These are phyloP conservation scores for Cylas formicarius DNA, from an alignment of 1,140 invertebrate species.

Conservation along the genomic window DNA sequence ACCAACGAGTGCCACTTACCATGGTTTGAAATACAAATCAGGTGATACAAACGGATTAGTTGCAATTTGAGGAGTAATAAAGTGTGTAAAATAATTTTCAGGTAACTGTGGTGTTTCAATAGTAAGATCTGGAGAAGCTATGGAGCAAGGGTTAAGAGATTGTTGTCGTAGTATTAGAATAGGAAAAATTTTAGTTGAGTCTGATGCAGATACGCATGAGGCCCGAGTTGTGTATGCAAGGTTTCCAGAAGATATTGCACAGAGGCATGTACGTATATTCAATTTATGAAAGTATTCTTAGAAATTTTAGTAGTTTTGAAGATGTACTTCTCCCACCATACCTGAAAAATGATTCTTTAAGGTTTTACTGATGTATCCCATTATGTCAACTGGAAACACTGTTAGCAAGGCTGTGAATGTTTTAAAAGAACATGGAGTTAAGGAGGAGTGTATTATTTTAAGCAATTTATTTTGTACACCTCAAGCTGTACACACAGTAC, in stretches of 20 bases:
- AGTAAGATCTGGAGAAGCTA: conserved; percentile 91
- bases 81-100: too few relatives aligned
- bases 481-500: conserved; percentile 77
- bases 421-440: conserved; percentile 85
- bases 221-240: conserved; percentile 96
- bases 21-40: conserved; percentile 88
- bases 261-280: conserved; percentile 58
- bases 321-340: too few relatives aligned
- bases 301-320: background rate
- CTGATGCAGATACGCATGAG: conserved; percentile 91
- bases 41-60: too few relatives aligned
- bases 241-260: conserved; percentile 90
- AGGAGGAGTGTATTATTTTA: conserved; percentile 88
- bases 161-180: conserved; percentile 97
- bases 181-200: conserved; percentile 97
- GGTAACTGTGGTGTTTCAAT: conserved; percentile 99
- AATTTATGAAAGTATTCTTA: background rate
- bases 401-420: conserved; percentile 90
- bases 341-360: conserved; percentile 15
- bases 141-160: conserved; percentile 95
- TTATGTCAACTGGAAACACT: conserved; percentile 96
- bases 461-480: conserved; percentile 97
- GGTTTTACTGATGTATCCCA: conserved; percentile 96
- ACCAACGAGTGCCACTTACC: conserved; percentile 83
- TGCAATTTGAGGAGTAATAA: too few relatives aligned